Evolutionary conservation across 2,797 vertebrate species (phyloP).

Genomic region (Decapterus maruadsi): DNA sequence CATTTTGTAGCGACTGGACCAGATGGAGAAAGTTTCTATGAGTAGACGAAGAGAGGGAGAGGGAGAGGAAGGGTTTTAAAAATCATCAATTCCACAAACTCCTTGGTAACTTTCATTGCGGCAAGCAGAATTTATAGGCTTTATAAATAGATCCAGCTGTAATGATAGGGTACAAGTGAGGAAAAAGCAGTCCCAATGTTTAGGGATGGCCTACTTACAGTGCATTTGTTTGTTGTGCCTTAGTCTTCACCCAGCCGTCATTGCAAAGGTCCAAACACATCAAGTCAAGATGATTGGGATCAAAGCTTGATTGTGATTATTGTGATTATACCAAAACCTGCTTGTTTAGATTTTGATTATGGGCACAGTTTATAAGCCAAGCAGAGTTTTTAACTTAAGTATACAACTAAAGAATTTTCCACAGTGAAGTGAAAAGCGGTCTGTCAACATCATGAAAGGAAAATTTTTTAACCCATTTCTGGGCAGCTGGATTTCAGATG

Average conservation of each 20-base stretch:
- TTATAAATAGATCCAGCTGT: slow-evolving; percentile 85
- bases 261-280: slow-evolving; percentile 48
- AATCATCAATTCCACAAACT: slow-evolving; percentile 69
- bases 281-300: slow-evolving; percentile 45
- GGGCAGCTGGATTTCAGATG: slow-evolving; percentile 31
- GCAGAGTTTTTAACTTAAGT: slow-evolving; percentile 48
- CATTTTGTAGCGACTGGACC: slow-evolving; percentile 46
- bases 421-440: slow-evolving; percentile 48
- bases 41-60: slow-evolving; percentile 23
- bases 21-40: slow-evolving; percentile 34
- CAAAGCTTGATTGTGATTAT: slow-evolving; percentile 55
- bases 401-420: slow-evolving; percentile 54
- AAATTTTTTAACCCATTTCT: slow-evolving; percentile 22
- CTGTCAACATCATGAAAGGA: slow-evolving; percentile 31
- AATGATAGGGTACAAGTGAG: slow-evolving; percentile 83
- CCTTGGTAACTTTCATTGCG: slow-evolving; percentile 73
- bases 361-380: slow-evolving; percentile 36
- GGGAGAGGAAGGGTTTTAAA: slow-evolving; percentile 43
- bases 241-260: slow-evolving; percentile 52
- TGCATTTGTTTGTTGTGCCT: slow-evolving; percentile 62
- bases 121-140: slow-evolving; percentile 77
- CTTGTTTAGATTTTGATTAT: slow-evolving; percentile 60
- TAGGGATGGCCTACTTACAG: slow-evolving; percentile 72
- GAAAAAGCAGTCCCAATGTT: slow-evolving; percentile 74
- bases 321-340: slow-evolving; percentile 43